These are phyloP conservation scores for Rhinatrema bivittatum DNA, from an alignment of 2,797 vertebrate genomes.

Conservation along the genomic window DNA sequence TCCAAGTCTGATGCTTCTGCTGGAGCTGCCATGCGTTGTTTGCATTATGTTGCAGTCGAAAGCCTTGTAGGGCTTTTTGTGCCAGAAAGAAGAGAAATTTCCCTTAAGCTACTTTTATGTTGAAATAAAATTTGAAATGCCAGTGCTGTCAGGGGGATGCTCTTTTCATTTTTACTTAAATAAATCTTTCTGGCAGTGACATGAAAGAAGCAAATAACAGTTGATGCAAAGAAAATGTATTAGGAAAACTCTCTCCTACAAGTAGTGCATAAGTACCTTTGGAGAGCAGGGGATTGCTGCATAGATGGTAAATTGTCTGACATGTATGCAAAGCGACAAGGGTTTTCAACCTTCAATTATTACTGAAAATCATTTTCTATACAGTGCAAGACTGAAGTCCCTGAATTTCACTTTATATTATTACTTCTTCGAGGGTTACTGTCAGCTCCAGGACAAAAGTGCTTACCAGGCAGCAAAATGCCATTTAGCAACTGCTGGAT, in stretches of 20 bases:
- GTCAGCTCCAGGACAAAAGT: slow-evolving; percentile 9
- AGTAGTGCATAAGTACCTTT: neutral
- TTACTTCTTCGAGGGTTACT: slow-evolving; percentile 15
- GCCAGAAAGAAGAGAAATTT: slow-evolving; percentile 2
- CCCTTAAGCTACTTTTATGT: neutral
- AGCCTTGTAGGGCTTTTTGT: neutral
- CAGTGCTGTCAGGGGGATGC: neutral
- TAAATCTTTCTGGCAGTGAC: slow-evolving; percentile 12
- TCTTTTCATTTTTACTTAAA: slow-evolving; percentile 17
- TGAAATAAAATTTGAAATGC: slow-evolving; percentile 1
- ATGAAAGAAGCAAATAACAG: slow-evolving; percentile 25
- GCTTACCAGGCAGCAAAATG: slow-evolving; percentile 16
- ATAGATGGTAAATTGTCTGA: slow-evolving; percentile 27
- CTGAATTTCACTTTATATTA: slow-evolving; percentile 25
- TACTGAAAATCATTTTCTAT: slow-evolving; percentile 28
- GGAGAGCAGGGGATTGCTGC: slow-evolving; percentile 5
- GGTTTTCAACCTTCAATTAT: slow-evolving; percentile 27
- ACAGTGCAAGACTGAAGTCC: slow-evolving; percentile 22
- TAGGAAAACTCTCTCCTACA: slow-evolving; percentile 16
- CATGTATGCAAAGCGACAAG: slow-evolving; percentile 22
- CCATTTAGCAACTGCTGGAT: slow-evolving; percentile 13
- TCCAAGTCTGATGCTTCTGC: no score
- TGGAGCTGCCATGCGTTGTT: no score
- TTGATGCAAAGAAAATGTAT: slow-evolving; percentile 11
- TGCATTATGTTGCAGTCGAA: neutral